Evolutionary conservation across 2,113 vertebrate genomes (phyloP).

Genomic region (Danionella cerebrum): DNA sequence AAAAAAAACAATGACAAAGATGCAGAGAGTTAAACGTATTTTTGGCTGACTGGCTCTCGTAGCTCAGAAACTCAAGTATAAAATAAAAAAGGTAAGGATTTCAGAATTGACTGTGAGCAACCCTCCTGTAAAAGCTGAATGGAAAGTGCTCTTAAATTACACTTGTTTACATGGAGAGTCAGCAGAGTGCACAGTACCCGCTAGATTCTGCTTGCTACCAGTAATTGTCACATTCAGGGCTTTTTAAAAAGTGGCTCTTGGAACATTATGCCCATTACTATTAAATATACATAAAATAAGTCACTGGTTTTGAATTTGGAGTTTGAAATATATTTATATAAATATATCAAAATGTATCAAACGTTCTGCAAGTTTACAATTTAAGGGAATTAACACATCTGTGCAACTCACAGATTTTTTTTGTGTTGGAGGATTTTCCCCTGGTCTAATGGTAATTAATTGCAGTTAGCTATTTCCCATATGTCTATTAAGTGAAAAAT

Average conservation of each 20-base stretch:
- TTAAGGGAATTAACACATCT: no score
- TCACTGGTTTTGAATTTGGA: no score
- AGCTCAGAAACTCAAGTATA: conserved; percentile 9
- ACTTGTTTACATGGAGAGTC: conserved; percentile 18
- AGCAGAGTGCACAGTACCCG: conserved; percentile 4
- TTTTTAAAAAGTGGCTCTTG: not conserved
- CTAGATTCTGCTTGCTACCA: not conserved
- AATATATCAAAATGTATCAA: no score
- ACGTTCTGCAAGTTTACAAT: no score
- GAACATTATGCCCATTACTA: not conserved
- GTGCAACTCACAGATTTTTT: no score
- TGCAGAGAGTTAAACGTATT: conserved; percentile 9
- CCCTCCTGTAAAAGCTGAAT: not conserved
- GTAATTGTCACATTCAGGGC: conserved; percentile 30
- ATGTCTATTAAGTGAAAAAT: not conserved
- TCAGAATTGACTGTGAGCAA: not conserved
- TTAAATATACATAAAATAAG: no score
- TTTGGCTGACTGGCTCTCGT: not conserved
- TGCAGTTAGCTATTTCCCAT: conserved; percentile 10
- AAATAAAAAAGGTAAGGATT: conserved; percentile 23
- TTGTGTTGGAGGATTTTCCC: not conserved
- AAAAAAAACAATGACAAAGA: conserved; percentile 4
- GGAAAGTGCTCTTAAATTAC: conserved; percentile 28
- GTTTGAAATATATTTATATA: no score
- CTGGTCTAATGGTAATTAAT: not conserved